These are phyloP conservation scores for Semaprochilodus insignis DNA, from an alignment of 2,797 vertebrate genomes.

Conservation along the genomic window DNA sequence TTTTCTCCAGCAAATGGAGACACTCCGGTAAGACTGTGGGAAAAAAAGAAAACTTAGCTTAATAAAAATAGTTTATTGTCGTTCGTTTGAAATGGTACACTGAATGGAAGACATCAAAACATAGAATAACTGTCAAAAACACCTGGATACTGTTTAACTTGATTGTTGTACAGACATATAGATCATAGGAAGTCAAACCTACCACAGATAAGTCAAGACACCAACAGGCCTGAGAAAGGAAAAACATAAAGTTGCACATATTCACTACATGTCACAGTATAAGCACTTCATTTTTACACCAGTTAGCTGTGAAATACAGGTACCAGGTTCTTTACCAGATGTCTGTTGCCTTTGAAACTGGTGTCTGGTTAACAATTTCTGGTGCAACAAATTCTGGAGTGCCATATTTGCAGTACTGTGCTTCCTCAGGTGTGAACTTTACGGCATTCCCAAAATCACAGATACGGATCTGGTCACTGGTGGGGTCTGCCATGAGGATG, in stretches of 20 bases:
- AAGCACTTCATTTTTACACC: conserved; percentile 36
- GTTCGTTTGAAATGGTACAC: too few relatives aligned
- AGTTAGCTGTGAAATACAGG: conserved; percentile 19
- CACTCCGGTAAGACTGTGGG: conserved; percentile 89
- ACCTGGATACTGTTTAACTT: background rate
- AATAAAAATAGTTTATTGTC: background rate
- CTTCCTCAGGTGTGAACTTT: conserved; percentile 83
- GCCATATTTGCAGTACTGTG: conserved; percentile 94
- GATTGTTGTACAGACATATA: background rate
- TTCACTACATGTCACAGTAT: conserved; percentile 25
- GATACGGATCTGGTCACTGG: conserved; percentile 90
- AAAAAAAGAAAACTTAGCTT: conserved; percentile 21
- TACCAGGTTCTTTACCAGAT: conserved; percentile 83
- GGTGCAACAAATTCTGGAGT: conserved; percentile 96
- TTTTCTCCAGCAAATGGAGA: conserved; percentile 97
- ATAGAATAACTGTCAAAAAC: background rate
- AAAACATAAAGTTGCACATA: conserved; percentile 35
- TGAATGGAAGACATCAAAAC: background rate
- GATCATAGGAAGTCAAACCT: conserved; percentile 62
- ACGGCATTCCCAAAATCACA: conserved; percentile 95
- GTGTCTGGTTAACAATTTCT: conserved; percentile 96
- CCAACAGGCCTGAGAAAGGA: conserved; percentile 86
- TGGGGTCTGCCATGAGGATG: conserved; percentile 88
- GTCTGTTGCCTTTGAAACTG: conserved; percentile 91
- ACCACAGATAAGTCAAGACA: conserved; percentile 94